Percentiles rank a stretch among this genome's conserved stretches.
phyloP scores from a whole-genome alignment of 2,888 invertebrate species.

The Halictus ligatus region DNA sequence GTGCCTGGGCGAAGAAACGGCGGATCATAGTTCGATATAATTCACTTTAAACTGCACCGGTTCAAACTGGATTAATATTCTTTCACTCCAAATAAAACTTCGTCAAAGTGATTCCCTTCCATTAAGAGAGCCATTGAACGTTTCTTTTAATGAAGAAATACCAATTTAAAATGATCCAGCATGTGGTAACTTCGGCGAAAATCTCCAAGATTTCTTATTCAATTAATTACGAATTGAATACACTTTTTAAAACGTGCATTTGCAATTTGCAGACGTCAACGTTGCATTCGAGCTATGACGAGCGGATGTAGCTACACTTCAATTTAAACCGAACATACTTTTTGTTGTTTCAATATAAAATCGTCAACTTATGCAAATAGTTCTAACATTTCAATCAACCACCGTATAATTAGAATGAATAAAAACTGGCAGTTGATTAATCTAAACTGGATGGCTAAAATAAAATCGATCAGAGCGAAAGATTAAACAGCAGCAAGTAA shows the following conservation, averaged over 20 bases:
- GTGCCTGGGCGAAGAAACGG: conserved; percentile 25
- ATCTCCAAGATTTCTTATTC: too few relatives aligned
- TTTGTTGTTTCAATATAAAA: too few relatives aligned
- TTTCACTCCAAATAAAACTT: not conserved
- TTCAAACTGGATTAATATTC: not conserved
- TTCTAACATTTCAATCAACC: not conserved
- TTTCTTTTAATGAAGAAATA: not conserved
- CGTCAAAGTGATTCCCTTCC: not conserved
- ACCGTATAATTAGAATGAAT: not conserved
- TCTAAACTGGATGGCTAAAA: not conserved
- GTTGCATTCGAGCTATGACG: too few relatives aligned
- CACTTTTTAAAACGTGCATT: too few relatives aligned
- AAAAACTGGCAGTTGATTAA: not conserved
- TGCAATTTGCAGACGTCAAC: too few relatives aligned
- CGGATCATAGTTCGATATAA: conserved; percentile 38
- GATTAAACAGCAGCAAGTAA: not conserved
- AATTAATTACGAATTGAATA: too few relatives aligned
- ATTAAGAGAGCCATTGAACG: too few relatives aligned
- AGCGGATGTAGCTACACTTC: too few relatives aligned
- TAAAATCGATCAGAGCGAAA: not conserved
- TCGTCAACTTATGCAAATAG: not conserved
- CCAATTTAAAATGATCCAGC: too few relatives aligned
- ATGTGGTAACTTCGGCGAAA: too few relatives aligned
- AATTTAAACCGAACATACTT: too few relatives aligned
- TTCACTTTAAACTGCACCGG: not conserved